phyloP scores from a whole-genome alignment of 2,797 vertebrate species.

The Falco naumanni region DNA sequence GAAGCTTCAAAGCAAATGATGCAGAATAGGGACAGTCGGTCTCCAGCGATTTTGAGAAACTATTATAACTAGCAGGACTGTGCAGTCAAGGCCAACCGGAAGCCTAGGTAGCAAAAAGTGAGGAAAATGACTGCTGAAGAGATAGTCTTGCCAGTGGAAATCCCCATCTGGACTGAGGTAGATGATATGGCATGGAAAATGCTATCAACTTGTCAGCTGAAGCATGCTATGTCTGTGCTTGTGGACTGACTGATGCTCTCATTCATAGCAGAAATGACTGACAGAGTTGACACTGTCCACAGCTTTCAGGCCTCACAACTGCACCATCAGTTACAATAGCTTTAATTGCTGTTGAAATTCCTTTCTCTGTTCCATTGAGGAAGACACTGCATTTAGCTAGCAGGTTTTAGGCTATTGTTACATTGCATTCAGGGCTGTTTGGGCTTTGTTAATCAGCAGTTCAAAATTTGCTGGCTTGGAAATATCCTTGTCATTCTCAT shows the following conservation, averaged over 20 bases:
- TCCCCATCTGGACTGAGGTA: too few species aligned
- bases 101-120: not conserved
- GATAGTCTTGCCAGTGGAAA: too few species aligned
- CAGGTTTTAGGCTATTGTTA: not conserved
- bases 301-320: not conserved
- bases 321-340: not conserved
- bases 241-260: not conserved
- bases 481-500: not conserved
- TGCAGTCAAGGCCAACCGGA: not conserved
- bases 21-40: not conserved
- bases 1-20: not conserved
- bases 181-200: too few species aligned
- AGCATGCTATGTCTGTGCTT: not conserved
- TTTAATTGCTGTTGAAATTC: not conserved
- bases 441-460: not conserved
- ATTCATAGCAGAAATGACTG: not conserved
- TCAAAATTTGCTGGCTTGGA: not conserved
- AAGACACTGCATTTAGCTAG: not conserved
- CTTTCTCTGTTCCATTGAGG: not conserved
- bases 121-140: not conserved
- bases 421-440: not conserved
- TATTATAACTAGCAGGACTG: not conserved
- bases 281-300: not conserved
- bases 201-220: not conserved
- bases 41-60: not conserved